phyloP scores from a whole-genome alignment of 2,113 vertebrate species.

The Prietella phreatophila region DNA sequence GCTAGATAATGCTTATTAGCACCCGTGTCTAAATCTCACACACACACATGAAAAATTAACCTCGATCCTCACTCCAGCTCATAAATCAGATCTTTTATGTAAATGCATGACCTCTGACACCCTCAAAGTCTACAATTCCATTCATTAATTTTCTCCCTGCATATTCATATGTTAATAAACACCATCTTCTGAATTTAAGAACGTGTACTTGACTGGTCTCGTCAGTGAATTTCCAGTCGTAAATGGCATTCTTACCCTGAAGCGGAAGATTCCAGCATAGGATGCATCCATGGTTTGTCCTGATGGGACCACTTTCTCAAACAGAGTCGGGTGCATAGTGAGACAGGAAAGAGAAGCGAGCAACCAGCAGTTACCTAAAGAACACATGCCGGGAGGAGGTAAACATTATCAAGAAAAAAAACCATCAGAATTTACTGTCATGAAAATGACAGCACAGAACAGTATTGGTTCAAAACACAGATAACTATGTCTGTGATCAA shows the following conservation, averaged over 20 bases:
- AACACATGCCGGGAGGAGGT: not conserved
- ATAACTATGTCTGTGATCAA: not conserved
- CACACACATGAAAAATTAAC: constrained; percentile 22
- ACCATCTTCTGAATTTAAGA: not conserved
- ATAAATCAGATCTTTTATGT: constrained; percentile 11
- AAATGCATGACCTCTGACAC: constrained; percentile 9
- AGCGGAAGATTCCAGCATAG: constrained; percentile 75
- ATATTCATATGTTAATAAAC: constrained; percentile 14
- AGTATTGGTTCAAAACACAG: not conserved
- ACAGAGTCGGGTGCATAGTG: constrained; percentile 71
- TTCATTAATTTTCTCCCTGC: not conserved
- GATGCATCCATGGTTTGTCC: constrained; percentile 66
- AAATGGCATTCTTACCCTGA: constrained; percentile 62
- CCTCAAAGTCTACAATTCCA: not conserved
- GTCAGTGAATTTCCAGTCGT: not conserved
- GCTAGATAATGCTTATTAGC: constrained; percentile 42
- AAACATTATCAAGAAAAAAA: not conserved
- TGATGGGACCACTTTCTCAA: constrained; percentile 73
- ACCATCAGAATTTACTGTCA: not conserved
- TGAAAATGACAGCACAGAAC: not conserved
- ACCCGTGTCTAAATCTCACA: not conserved
- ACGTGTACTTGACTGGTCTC: not conserved
- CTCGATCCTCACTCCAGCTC: constrained; percentile 10
- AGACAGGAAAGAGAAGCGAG: constrained; percentile 76
- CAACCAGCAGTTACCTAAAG: constrained; percentile 77